phyloP scores from a whole-genome alignment of 2,113 vertebrate species.

The Hystrix cristata region DNA sequence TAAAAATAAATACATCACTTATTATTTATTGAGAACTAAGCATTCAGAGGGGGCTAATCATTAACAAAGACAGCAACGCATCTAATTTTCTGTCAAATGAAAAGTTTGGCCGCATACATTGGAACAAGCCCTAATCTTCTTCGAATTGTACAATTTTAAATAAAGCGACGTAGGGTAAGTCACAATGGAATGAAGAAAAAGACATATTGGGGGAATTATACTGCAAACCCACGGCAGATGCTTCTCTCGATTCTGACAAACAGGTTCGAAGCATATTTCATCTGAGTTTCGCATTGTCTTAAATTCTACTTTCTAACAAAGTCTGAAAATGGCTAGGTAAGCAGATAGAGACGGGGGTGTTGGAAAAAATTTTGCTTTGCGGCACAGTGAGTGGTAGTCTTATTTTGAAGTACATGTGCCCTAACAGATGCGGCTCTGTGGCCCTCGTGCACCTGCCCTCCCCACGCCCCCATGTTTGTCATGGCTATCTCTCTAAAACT shows the following conservation, averaged over 20 bases:
- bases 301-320: not conserved
- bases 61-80: slow-evolving; percentile 29
- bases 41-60: not conserved
- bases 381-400: not conserved
- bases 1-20: slow-evolving; percentile 44
- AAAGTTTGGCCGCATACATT: slow-evolving; percentile 39
- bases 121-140: slow-evolving; percentile 5
- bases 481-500: not conserved
- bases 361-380: not conserved
- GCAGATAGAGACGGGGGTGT: not conserved
- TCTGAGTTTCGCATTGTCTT: not conserved
- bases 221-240: slow-evolving; percentile 51
- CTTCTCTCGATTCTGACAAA: slow-evolving; percentile 22
- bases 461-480: not conserved
- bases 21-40: slow-evolving; percentile 68
- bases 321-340: slow-evolving; percentile 25
- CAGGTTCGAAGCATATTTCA: not conserved
- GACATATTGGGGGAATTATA: not conserved
- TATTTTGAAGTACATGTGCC: slow-evolving; percentile 13
- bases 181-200: slow-evolving; percentile 49
- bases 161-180: slow-evolving; percentile 46
- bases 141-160: slow-evolving; percentile 65
- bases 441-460: not conserved
- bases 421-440: not conserved
- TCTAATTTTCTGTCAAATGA: not conserved